phyloP scores from a whole-genome alignment of 2,113 vertebrate genomes.

The Symphodus melops region DNA sequence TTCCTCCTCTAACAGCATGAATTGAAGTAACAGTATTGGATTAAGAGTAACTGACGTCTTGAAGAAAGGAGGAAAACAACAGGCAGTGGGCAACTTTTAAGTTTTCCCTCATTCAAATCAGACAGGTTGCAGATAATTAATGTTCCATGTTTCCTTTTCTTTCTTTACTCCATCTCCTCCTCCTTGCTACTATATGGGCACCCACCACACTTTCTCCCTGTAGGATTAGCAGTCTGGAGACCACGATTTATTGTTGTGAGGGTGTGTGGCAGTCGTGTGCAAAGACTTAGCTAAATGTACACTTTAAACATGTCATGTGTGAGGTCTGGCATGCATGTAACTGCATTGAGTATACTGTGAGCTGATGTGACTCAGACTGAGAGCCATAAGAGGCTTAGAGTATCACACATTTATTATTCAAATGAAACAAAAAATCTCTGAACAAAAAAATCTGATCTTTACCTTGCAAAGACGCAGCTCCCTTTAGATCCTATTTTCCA shows the following conservation, averaged over 20 bases:
- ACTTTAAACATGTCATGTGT: conserved; percentile 40
- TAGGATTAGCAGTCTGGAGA: conserved; percentile 49
- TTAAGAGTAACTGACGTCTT: too few species aligned
- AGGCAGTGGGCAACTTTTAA: too few species aligned
- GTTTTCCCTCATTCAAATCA: too few species aligned
- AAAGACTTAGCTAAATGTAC: conserved; percentile 23
- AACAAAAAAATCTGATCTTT: neutral
- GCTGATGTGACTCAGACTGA: conserved; percentile 22
- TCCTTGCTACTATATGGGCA: neutral
- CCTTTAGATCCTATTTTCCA: conserved; percentile 5
- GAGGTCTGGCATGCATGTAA: conserved; percentile 42
- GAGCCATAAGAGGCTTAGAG: conserved; percentile 62
- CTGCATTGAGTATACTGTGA: conserved; percentile 18
- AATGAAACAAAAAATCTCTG: conserved; percentile 18
- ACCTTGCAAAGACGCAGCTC: neutral
- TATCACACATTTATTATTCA: conserved; percentile 17
- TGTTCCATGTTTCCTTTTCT: neutral
- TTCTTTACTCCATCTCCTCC: neutral
- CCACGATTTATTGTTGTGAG: conserved; percentile 44
- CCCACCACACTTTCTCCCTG: conserved; percentile 4
- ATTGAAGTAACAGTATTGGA: too few species aligned
- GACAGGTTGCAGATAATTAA: neutral
- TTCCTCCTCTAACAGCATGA: too few species aligned
- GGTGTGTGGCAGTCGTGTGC: conserved; percentile 48
- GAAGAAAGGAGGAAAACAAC: too few species aligned